Base-by-base conservation (phyloP, 2,113 vertebrate species). In the Andinoacara biseriatus region DNA sequence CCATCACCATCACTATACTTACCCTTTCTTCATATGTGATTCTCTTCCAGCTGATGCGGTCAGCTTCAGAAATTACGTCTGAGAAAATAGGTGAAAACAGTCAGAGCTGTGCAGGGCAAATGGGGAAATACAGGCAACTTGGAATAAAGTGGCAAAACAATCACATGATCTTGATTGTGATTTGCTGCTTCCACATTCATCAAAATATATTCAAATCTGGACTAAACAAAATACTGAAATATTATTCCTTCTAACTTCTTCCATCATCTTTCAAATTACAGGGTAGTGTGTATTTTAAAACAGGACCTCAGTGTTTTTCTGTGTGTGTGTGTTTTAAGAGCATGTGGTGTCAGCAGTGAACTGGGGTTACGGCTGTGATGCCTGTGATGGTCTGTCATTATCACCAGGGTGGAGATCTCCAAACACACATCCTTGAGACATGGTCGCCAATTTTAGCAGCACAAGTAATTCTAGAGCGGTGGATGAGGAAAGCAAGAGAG, bases 331-430 rank as follows among this genome's bases (percentile, higher is more conserved):
- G 35, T 81, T 88, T 60, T 58, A 52, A 10, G 54, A 74, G 78
- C 29, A 5, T 82, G 89, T 83, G 87, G 82, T 84, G 60, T 76
- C 43, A 83, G 57, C 20, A 78, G 59, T 60, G 65, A 84, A 74
- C 54, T 59, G 52, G 26, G 56, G 40, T 83, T 87, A 59, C 58
- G 49, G 22, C 7, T 40, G 38, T 40, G 38, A 40, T 40, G 80
- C 52, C 56, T 40, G 63, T 33, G 78, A 72, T 77, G 46, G 78
- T 83, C 89, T 93, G 86, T 93, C 83, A 94, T 94, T 93, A 93
- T 83, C 87, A 78, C 77, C 38, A 89, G 91, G 93, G 90, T 90
- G 94, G 92, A 90, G 93, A 80, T 82, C 82, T 83, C 76, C 57
- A 49, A 61, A 59, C 43, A 78, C 69, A 83, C 75, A 80, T 77